Percentiles rank a stretch among this genome's conserved stretches.
Evolutionary conservation across 2,888 invertebrate genomes (phyloP).

Genomic region (Tetragonula carbonaria): DNA sequence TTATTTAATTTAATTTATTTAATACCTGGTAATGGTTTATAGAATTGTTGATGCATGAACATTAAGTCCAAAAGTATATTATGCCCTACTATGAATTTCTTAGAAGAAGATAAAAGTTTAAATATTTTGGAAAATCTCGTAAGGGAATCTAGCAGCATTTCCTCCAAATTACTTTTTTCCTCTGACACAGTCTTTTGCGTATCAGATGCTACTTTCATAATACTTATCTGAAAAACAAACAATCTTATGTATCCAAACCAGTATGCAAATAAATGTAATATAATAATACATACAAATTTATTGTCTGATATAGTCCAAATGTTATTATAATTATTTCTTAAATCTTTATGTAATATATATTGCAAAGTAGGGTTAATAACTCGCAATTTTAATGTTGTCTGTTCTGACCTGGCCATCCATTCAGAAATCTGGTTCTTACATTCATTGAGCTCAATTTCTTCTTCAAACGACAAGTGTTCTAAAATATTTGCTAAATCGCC

Average conservation of each 20-base stretch:
- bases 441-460: constrained; percentile 79
- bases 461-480: constrained; percentile 67
- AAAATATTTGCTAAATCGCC: constrained; percentile 73
- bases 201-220: constrained; percentile 79
- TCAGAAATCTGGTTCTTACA: constrained; percentile 77
- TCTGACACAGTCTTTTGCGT: constrained; percentile 76
- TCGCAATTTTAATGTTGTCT: constrained; percentile 79
- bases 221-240: constrained; percentile 74
- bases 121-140: constrained; percentile 89
- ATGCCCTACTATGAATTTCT: constrained; percentile 91
- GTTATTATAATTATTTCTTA: constrained; percentile 85
- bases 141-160: constrained; percentile 85
- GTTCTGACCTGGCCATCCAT: constrained; percentile 80
- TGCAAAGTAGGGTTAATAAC: constrained; percentile 84
- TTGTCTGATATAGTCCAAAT: constrained; percentile 81
- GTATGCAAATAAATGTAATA: background rate
- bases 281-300: constrained; percentile 62
- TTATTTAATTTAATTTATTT: constrained; percentile 66
- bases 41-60: constrained; percentile 90
- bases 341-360: constrained; percentile 87
- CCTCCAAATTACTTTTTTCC: constrained; percentile 83
- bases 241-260: background rate
- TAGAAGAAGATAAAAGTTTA: constrained; percentile 85
- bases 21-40: constrained; percentile 88
- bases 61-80: constrained; percentile 90